These are phyloP conservation scores for Alosa alosa DNA, from an alignment of 2,113 vertebrate species.

Conservation along the genomic window DNA sequence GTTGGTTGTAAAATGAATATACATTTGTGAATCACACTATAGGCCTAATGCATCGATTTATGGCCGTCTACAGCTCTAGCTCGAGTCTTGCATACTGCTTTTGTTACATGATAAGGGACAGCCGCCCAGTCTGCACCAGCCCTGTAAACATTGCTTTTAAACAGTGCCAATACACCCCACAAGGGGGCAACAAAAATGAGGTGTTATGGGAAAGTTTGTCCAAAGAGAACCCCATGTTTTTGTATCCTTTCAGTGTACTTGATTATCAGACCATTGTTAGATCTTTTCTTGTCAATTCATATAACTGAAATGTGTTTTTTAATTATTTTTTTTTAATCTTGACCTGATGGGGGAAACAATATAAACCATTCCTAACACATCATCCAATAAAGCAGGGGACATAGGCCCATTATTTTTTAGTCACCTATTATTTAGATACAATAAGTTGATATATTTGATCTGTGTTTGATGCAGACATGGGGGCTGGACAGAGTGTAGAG, in stretches of 20 bases:
- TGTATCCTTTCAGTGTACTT: not conserved
- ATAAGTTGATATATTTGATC: not conserved
- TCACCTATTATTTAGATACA: not conserved
- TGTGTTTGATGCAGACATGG: slow-evolving; percentile 44
- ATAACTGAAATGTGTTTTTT: not conserved
- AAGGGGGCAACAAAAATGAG: slow-evolving; percentile 14
- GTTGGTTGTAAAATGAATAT: not conserved
- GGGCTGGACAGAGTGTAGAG: slow-evolving; percentile 36
- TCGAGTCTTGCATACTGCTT: not conserved
- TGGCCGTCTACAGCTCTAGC: not conserved
- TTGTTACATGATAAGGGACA: not conserved
- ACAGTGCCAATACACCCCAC: slow-evolving; percentile 20
- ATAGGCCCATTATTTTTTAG: not conserved
- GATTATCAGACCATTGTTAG: too few species aligned
- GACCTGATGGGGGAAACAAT: too few species aligned
- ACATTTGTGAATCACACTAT: not conserved
- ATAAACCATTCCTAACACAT: not conserved
- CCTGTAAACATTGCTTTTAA: not conserved
- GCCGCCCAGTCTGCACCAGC: not conserved
- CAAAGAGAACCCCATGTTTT: not conserved
- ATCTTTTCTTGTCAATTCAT: too few species aligned
- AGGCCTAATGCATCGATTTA: not conserved
- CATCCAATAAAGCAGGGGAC: not conserved
- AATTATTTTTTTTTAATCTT: too few species aligned
- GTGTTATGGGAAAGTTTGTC: not conserved